Base-by-base conservation (phyloP, 2,888 invertebrate species). In the Neoscelio sp. region DNA sequence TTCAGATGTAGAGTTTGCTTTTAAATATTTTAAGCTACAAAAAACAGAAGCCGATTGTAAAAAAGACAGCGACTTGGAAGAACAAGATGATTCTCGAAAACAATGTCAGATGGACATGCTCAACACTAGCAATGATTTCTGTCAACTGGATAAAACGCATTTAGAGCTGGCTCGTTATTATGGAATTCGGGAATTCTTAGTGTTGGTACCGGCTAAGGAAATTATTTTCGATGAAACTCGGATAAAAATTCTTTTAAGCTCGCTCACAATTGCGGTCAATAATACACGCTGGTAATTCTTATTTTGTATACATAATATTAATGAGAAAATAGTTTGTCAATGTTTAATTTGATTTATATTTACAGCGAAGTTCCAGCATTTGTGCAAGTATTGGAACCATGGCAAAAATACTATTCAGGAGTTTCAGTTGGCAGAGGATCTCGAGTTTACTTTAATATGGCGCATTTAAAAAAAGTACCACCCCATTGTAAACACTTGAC, bases 361-460 rank as follows among this genome's bases (percentile, higher is more conserved):
- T 42, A 15, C 26, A 94, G 94, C 87, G 93, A 94, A 76, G 92
- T 97, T 78, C 98, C 99, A 15, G 92, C 97, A 15, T 97, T 99
- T 91, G 93, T 98, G 17, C 97, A 98, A 91, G 94, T 97, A 17
- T 93, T 95, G 84, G 95, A 96, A 87, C 93, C 93, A 81, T 95
- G 95, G 94, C 95, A 97, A 87, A 94, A 95, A 58, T 94, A 94
- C 86, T 97, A 94, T 88, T 89, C 95, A 54, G 99, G 99, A 4
- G 93, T 96, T 5, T 95, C 95, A 85, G 94, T 97, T 87, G 94
- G 94, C 15, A 94, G 93, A 84, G 95, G 95, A 46, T 92, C 94
- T 40, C 93, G 95, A 82, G 94, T 95, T n/a, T 95, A 95, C 87
- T 98, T 96, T 90, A 96, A 98, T 87, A 96, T 97, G 92, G 95